Conservation (phyloP, 1,140 invertebrate genomes). For the Holotrichia oblita region DNA sequence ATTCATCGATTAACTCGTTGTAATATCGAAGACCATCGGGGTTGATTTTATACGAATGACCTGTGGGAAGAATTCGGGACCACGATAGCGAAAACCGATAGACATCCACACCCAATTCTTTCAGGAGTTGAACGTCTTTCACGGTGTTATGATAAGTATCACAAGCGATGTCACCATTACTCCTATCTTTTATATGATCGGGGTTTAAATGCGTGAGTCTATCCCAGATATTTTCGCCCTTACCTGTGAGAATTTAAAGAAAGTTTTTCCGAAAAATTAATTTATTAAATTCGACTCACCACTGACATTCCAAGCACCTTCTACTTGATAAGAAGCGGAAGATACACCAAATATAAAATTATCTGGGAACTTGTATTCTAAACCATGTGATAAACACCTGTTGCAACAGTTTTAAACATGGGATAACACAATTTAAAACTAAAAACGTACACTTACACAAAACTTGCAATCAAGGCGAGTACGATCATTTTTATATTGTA, state of each 20-base stretch:
- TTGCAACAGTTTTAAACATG: too few species aligned
- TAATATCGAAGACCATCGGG: constrained; percentile 71
- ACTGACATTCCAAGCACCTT: constrained; percentile 67
- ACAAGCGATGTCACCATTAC: constrained; percentile 67
- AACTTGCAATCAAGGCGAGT: neutral
- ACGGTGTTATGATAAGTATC: constrained; percentile 69
- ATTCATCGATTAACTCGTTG: constrained; percentile 69
- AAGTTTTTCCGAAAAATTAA: neutral
- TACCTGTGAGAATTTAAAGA: constrained; percentile 50
- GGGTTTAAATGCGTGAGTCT: constrained; percentile 65
- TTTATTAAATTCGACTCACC: constrained; percentile 58
- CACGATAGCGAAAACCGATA: constrained; percentile 72
- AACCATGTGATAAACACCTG: constrained; percentile 4
- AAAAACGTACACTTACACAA: neutral
- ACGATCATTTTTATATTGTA: neutral
- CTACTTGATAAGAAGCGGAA: constrained; percentile 67
- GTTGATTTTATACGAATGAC: constrained; percentile 64
- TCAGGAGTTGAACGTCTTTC: constrained; percentile 65
- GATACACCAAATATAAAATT: constrained; percentile 66
- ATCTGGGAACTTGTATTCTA: constrained; percentile 61
- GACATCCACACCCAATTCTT: constrained; percentile 62
- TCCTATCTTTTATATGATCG: constrained; percentile 63
- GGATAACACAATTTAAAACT: too few species aligned
- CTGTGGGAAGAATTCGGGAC: constrained; percentile 60
- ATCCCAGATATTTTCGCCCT: constrained; percentile 69